Evolutionary conservation across 2,113 vertebrate genomes (phyloP).

Genomic region (Hydrolagus affinis): DNA sequence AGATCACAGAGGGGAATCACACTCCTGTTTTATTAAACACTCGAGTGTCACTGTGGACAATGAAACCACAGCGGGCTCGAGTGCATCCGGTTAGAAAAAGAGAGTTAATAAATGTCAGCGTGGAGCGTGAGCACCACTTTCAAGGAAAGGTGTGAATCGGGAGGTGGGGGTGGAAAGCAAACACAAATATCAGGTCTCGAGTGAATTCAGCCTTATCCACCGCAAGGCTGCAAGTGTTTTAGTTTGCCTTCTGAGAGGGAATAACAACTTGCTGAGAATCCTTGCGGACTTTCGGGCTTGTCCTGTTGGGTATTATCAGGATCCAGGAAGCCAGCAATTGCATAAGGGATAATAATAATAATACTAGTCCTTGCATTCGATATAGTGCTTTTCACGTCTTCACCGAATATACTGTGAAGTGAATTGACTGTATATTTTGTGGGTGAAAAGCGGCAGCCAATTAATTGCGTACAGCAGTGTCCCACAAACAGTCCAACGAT

Average conservation of each 20-base stretch:
- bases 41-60: background rate
- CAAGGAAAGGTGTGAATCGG: background rate
- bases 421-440: too few relatives aligned
- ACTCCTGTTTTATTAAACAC: conserved; percentile 27
- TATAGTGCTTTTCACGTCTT: too few relatives aligned
- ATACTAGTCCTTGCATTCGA: too few relatives aligned
- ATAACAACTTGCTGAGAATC: background rate
- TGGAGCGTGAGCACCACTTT: background rate
- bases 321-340: background rate
- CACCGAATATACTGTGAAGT: too few relatives aligned
- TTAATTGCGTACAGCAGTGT: too few relatives aligned
- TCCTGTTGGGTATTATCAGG: background rate
- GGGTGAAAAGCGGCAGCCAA: too few relatives aligned
- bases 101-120: conserved; percentile 2
- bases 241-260: background rate
- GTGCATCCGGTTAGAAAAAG: conserved; percentile 5
- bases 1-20: conserved; percentile 21
- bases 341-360: too few relatives aligned
- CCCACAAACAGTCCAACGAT: too few relatives aligned
- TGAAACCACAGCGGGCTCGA: background rate
- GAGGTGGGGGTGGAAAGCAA: background rate
- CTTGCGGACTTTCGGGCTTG: background rate
- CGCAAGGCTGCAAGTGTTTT: background rate
- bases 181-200: background rate
- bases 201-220: background rate